Base-by-base conservation (phyloP, 2,888 invertebrate species). In the Oasisia sp. region DNA sequence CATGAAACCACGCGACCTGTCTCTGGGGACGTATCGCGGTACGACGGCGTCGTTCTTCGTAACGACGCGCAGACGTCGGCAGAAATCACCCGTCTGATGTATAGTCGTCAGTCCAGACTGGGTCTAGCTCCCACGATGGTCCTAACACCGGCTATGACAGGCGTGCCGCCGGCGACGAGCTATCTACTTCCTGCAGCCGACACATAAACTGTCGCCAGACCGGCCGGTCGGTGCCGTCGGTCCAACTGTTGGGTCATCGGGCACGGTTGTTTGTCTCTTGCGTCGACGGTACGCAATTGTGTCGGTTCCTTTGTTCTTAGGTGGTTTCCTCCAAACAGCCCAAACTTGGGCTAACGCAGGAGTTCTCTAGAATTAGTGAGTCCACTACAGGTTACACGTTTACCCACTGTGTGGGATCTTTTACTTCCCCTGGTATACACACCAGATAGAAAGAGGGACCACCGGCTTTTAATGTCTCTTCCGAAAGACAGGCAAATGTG, bases 81-180 rank as follows among this genome's bases (percentile, higher is more conserved):
- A 74, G 74, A 74, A 74, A 74, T 74, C 74, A 74, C 74, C 74
- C 27, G 74, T 27, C 74, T 74, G 74, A 74, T 74, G 74, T 74
- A 74, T 74, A 14, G 74, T 74, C 27, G 74, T n/a, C 74, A 27
- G 27, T 27, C 74, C 74, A 74, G 74, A 74, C 74, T 74, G 74
- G 56, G 74, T 74, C 74, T 50, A 3, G 74, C 74, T 74, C 74
- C 74, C 74, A 2, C 19, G 74, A 74, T 27, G 74, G n/a, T 7
- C 27, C 27, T 74, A 74, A 74, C 74, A 74, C 74, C 74, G 74
- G 74, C 74, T 7, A 74, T 74, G 56, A 11, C 56, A 14, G 11
- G 56, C 56, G 56, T 56, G 74, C n/a, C 74, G 74, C 74, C 74
- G 74, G 74, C 74, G 14, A 74, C 19, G n/a, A 27, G 74, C 74